A percentile compares a stretch with the other conserved stretches of the same genome.
phyloP scores from a whole-genome alignment of 53 echinoderm and acorn worm genomes.

The Hippasteria phrygiana region DNA sequence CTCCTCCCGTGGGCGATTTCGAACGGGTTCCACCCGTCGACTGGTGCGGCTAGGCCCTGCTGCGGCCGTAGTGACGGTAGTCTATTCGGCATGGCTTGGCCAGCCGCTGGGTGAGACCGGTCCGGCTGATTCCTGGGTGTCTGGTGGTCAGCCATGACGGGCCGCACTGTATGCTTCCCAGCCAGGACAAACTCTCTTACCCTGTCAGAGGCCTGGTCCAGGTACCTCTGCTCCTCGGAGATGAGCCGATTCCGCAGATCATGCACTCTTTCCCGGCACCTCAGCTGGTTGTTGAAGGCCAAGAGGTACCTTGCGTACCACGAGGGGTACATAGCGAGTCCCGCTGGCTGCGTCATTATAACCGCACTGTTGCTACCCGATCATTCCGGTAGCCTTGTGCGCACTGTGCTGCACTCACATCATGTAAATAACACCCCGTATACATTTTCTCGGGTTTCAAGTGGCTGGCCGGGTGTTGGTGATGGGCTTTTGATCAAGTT shows the following conservation, averaged over 20 bases:
- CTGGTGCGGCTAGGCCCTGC: constrained; percentile 23
- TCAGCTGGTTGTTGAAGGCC: constrained; percentile 52
- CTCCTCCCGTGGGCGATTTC: not conserved
- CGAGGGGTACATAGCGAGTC: constrained; percentile 50
- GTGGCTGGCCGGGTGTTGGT: constrained; percentile 1
- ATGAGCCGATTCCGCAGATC: constrained; percentile 49
- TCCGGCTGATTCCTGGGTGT: not conserved
- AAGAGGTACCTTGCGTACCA: constrained; percentile 57
- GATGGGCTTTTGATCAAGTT: constrained; percentile 6
- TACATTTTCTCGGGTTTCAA: constrained; percentile 40
- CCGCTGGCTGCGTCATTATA: not conserved
- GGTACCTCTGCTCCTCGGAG: constrained; percentile 59
- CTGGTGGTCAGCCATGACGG: constrained; percentile 7
- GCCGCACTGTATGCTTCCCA: constrained; percentile 54
- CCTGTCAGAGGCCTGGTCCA: constrained; percentile 56
- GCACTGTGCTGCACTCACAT: not conserved
- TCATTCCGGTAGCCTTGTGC: not conserved
- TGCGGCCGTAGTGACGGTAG: constrained; percentile 28
- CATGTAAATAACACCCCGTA: not conserved
- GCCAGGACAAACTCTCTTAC: constrained; percentile 52
- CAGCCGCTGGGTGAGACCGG: not conserved
- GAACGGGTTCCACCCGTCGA: not conserved
- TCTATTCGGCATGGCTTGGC: constrained; percentile 14
- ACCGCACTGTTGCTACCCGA: not conserved
- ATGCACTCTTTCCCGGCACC: constrained; percentile 42